phyloP scores from a whole-genome alignment of 2,888 invertebrate species.

The Cheilosia scutellata region DNA sequence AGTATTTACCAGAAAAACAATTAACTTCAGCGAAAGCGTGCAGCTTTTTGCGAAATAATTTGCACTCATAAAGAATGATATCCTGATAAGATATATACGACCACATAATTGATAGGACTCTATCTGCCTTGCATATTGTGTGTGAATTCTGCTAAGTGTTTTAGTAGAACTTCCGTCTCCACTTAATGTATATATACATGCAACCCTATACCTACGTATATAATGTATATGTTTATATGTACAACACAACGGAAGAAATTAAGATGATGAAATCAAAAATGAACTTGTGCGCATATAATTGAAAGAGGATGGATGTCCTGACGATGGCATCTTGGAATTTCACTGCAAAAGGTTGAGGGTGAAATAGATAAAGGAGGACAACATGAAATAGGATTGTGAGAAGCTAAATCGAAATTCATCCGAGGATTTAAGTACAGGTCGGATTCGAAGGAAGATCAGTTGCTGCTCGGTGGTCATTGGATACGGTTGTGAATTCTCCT shows the following conservation, averaged over 20 bases:
- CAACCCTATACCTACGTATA: neutral
- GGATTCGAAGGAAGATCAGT: slow-evolving; percentile 81
- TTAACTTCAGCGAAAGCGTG: slow-evolving; percentile 26
- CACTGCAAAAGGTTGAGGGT: slow-evolving; percentile 44
- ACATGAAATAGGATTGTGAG: slow-evolving; percentile 16
- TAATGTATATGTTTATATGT: slow-evolving; percentile 23
- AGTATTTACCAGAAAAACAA: too few species aligned
- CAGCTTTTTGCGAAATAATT: slow-evolving; percentile 20
- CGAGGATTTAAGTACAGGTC: slow-evolving; percentile 81
- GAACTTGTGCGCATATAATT: slow-evolving; percentile 74
- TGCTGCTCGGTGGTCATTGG: slow-evolving; percentile 79
- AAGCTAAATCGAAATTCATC: slow-evolving; percentile 70
- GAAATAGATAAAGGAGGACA: slow-evolving; percentile 3
- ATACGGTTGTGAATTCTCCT: slow-evolving; percentile 78
- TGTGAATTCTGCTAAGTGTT: slow-evolving; percentile 45
- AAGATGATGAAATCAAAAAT: slow-evolving; percentile 73
- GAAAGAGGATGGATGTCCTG: slow-evolving; percentile 68
- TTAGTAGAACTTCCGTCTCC: slow-evolving; percentile 8
- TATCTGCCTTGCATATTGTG: slow-evolving; percentile 40
- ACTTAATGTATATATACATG: slow-evolving; percentile 8
- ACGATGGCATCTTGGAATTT: slow-evolving; percentile 71
- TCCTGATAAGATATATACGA: slow-evolving; percentile 59
- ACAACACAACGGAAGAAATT: slow-evolving; percentile 56
- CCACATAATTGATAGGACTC: slow-evolving; percentile 59
- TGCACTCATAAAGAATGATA: slow-evolving; percentile 55